Evolutionary conservation across 2,888 invertebrate species (phyloP).

Genomic region (Eupithecia pulchellata): DNA sequence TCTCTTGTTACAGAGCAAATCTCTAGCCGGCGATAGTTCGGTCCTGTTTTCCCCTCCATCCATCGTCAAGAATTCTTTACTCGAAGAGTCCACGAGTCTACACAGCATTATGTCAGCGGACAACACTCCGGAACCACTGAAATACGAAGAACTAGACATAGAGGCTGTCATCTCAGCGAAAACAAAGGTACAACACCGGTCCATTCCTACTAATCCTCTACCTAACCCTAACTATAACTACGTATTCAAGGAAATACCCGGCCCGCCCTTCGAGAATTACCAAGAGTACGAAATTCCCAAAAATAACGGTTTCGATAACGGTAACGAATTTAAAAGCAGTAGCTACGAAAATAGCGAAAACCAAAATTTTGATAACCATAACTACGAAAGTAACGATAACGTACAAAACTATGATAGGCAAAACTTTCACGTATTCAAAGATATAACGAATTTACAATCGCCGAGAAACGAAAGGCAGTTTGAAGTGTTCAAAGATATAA

Average conservation of each 20-base stretch:
- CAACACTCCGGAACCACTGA: constrained; percentile 71
- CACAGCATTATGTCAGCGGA: constrained; percentile 80
- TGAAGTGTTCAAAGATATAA: constrained; percentile 62
- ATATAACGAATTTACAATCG: constrained; percentile 37
- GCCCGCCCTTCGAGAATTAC: constrained; percentile 26
- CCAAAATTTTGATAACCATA: constrained; percentile 14
- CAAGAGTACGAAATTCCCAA: constrained; percentile 18
- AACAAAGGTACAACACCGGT: constrained; percentile 85
- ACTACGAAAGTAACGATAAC: constrained; percentile 17
- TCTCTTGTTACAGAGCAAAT: constrained; percentile 91
- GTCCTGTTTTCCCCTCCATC: constrained; percentile 94
- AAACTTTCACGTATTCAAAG: constrained; percentile 49
- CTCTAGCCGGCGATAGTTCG: constrained; percentile 90
- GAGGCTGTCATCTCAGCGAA: constrained; percentile 73
- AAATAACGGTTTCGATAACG: constrained; percentile 10
- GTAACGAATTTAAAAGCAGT: background rate
- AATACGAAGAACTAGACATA: constrained; percentile 72
- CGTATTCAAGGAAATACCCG: constrained; percentile 51
- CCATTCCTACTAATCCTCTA: constrained; percentile 77
- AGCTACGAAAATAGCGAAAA: constrained; percentile 19
- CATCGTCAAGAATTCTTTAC: constrained; percentile 92
- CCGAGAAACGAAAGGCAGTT: constrained; percentile 19
- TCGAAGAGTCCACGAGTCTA: constrained; percentile 87
- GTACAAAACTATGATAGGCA: constrained; percentile 38
- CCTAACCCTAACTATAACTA: constrained; percentile 61